Evolutionary conservation across 2,113 vertebrate species (phyloP), one percentile per base, ranked within the genome.

Genomic region (Corythoichthys intestinalis): DNA sequence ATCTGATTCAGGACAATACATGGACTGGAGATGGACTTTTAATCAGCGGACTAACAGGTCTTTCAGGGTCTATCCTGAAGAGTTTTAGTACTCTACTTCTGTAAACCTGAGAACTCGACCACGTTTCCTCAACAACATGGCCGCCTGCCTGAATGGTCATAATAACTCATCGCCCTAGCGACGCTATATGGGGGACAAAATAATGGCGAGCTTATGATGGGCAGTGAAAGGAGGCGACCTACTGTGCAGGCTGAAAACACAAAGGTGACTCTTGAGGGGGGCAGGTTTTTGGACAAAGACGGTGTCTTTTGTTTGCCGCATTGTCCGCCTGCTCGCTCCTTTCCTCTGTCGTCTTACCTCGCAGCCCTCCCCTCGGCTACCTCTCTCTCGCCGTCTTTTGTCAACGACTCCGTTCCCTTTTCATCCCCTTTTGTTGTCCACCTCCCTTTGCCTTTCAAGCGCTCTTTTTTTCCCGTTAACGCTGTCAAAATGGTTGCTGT

Each of bases 121-220:
- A 88, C 86, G 85, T 72, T 39, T 71, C 75, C 74, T 81, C 71
- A 9, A 83, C 85, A 87, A 89, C 87, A 89, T 90, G 88, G 87
- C 83, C n/a, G 82, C 78, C 81, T 53, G 62, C 75, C 71, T 81
- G 71, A 83, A 79, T 65, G 69, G 76, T 69, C 78, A 83, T 81
- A 85, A 86, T 76, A 82, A 86, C 63, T 57, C 13, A 39, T 88
- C 69, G 0, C 80, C 78, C 81, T 81, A 81, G 83, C 0, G 75
- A 85, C 37, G 37, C 81, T 76, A 81, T 85, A 86, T 58, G 77
- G 72, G 72, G 39, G 69, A 38, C 28, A 13, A 0, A 28, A 12
- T 14, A 66, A 37, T 66, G 4, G 65, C 70, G 52, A 72, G 69
- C 35, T 71, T 38, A 68, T 50, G 75, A 80, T 14, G 63, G 28